Conservation (phyloP, 2,113 vertebrate genomes). For the Psephotus haematonotus region DNA sequence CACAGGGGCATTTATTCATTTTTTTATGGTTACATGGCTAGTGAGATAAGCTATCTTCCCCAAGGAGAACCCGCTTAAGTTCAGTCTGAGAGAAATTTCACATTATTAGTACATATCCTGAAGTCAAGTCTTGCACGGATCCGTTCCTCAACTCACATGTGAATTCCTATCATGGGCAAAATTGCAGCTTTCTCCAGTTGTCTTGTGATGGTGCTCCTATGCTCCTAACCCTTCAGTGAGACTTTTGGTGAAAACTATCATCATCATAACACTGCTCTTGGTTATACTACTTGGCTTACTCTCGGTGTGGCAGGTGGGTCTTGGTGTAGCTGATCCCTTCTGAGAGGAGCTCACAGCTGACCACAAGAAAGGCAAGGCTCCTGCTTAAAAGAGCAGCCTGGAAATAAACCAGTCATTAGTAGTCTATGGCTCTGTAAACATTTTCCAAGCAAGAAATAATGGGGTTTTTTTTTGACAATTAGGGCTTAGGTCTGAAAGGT, state of each 20-base stretch:
- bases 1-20: not conserved
- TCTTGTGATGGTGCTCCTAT: not conserved
- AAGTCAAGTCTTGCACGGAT: not conserved
- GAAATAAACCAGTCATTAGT: not conserved
- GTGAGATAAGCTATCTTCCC: not conserved
- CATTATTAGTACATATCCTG: not conserved
- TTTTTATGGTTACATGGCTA: not conserved
- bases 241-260: not conserved
- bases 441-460: not conserved
- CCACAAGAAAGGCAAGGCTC: fast-evolving
- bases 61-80: not conserved
- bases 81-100: not conserved
- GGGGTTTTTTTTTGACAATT: fast-evolving
- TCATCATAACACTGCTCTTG: not conserved
- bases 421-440: not conserved
- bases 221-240: not conserved
- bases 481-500: not conserved
- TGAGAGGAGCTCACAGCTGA: not conserved
- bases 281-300: not conserved
- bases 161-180: not conserved
- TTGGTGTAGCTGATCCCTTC: not conserved
- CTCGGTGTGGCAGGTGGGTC: not conserved
- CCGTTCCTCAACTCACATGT: not conserved
- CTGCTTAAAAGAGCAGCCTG: not conserved
- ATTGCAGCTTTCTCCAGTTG: not conserved